These are phyloP conservation scores for Epirrhoe tristata DNA, from an alignment of 2,888 invertebrate species.

Conservation along the genomic window DNA sequence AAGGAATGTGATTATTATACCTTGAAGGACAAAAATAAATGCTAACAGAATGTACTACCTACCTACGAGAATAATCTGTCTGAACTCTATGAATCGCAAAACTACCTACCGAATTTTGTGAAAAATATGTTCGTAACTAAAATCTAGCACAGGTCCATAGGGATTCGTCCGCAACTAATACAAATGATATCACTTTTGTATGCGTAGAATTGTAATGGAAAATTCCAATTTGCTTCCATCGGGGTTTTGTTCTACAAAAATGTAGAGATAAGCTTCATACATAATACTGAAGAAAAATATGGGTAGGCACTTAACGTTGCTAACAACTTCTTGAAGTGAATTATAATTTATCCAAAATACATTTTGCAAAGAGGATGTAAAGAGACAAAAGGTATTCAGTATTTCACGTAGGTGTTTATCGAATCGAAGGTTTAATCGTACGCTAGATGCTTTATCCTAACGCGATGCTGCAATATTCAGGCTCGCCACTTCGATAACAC, in stretches of 20 bases:
- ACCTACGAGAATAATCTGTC: not conserved
- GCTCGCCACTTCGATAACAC: not conserved
- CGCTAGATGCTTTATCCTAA: not conserved
- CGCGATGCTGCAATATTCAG: not conserved
- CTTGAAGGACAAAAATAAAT: too few relatives aligned
- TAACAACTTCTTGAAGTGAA: not conserved
- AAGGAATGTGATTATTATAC: too few relatives aligned
- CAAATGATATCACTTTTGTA: slow-evolving; percentile 12
- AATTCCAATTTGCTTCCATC: slow-evolving; percentile 4
- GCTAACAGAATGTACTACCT: too few relatives aligned
- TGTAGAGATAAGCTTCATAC: not conserved
- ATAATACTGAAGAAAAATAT: not conserved
- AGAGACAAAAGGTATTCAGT: not conserved
- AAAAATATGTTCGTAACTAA: slow-evolving; percentile 8
- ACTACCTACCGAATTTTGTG: not conserved
- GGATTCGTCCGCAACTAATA: slow-evolving; percentile 8
- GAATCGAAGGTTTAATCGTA: too few relatives aligned
- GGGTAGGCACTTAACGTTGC: not conserved
- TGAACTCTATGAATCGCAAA: too few relatives aligned
- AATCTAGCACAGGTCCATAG: slow-evolving; percentile 12
- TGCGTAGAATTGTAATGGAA: slow-evolving; percentile 14
- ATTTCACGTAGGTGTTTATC: not conserved
- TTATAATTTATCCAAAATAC: not conserved
- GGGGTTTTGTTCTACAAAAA: not conserved
- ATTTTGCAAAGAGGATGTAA: not conserved